Base-by-base conservation (phyloP, 1,140 invertebrate species). In the Calephelis virginiensis region DNA sequence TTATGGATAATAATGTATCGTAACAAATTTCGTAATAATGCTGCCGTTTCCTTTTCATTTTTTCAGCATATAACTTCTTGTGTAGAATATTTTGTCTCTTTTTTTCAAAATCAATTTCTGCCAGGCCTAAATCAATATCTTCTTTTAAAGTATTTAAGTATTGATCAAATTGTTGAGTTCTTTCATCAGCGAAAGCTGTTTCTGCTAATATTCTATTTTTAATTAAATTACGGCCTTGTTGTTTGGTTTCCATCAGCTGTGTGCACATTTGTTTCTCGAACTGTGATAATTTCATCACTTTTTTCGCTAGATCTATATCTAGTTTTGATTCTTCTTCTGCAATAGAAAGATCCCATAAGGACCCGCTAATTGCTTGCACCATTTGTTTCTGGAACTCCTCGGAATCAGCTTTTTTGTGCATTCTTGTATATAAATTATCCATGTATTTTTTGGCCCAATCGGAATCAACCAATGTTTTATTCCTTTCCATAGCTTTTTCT, bases 261-360 rank as follows among this genome's bases (percentile, higher is more conserved):
- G 89, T 92, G 43, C 92, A 85, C 81, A 95, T 93, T 80, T 93
- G 92, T 75, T 94, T 94, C 70, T 95, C 94, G 77, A 93, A 94
- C 37, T 91, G 85, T 3, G 93, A 93, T 63, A 94, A 89, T 71
- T 92, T 92, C 70, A 94, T 76, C 5, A 94, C 86, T 70, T 92
- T 93, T 65, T 91, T 87, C 0, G 91, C 91, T 12, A 93, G 78
- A n/a, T 88, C 77, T 48, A 81, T 82, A 69, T 93, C 90, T 17
- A 93, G 76, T 61, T 89, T 80, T 53, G 74, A 72, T 67, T 94
- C 92, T 75, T 93, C 92, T 74, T 92, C 85, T 62, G 72, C 82
- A 60, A 89, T 74, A 53, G 81, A 83, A 71, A 83, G 68, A 70
- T 88, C 79, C 85, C 87, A 90, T 66, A 89, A 69, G 4, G 81